These are phyloP conservation scores for Sebastes minor DNA, from an alignment of 2,797 vertebrate species.

Conservation along the genomic window DNA sequence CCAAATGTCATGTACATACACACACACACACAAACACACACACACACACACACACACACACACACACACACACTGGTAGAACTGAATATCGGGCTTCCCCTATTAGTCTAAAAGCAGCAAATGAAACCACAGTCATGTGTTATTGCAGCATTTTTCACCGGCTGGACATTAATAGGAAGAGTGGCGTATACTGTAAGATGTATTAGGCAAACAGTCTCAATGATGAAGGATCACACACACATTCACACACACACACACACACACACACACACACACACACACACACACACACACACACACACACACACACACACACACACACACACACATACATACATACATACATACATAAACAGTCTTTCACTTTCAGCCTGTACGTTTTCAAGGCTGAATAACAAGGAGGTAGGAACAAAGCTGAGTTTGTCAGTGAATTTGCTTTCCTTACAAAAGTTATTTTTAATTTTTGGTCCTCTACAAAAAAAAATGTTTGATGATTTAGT, in stretches of 20 bases:
- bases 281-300: background rate
- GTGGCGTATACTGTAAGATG: conserved; percentile 49
- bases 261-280: too few species aligned
- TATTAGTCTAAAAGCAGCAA: conserved; percentile 47
- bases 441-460: background rate
- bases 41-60: background rate
- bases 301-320: too few species aligned
- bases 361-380: conserved; percentile 26
- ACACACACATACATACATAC: too few species aligned
- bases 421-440: background rate
- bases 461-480: background rate
- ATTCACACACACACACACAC: too few species aligned
- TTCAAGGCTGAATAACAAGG: background rate
- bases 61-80: background rate
- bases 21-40: background rate
- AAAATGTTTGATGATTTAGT: background rate
- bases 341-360: conserved; percentile 35
- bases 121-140: conserved; percentile 63
- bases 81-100: conserved; percentile 15
- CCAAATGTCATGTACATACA: conserved; percentile 40
- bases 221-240: conserved; percentile 55
- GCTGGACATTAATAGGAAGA: conserved; percentile 70
- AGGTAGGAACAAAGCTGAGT: background rate
- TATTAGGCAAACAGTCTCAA: conserved; percentile 75
- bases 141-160: conserved; percentile 67